Evolutionary conservation across 2,113 vertebrate species (phyloP).

Genomic region (Periophthalmodon schlosseri): DNA sequence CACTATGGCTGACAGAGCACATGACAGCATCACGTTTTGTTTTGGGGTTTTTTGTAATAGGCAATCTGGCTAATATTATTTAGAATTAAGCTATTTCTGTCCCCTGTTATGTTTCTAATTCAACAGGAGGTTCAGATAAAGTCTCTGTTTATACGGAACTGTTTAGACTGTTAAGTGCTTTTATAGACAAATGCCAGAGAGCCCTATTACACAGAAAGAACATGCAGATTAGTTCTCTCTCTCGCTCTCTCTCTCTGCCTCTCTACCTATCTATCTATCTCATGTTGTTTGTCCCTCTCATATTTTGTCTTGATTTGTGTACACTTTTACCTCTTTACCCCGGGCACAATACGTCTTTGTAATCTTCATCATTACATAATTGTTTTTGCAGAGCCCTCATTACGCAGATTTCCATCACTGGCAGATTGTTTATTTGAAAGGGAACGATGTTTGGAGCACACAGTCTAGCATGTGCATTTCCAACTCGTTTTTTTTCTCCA

Average conservation of each 20-base stretch:
- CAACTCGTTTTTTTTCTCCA: background rate
- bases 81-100: background rate
- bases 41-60: too few species aligned
- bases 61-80: background rate
- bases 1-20: too few species aligned
- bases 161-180: background rate
- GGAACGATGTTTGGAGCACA: conserved; percentile 36
- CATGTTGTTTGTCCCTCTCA: background rate
- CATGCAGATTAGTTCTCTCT: background rate
- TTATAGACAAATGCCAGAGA: background rate
- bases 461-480: background rate
- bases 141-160: background rate
- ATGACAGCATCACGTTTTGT: too few species aligned
- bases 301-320: background rate
- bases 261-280: too few species aligned
- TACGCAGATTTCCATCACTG: conserved; percentile 33
- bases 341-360: conserved; percentile 42
- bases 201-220: background rate
- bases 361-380: conserved; percentile 37
- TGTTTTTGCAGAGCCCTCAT: conserved; percentile 44
- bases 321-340: conserved; percentile 21
- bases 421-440: conserved; percentile 40
- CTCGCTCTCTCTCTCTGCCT: too few species aligned
- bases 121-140: background rate
- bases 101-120: background rate